Base-by-base conservation (phyloP, 2,113 vertebrate species). In the Psilopsiagon aymara region DNA sequence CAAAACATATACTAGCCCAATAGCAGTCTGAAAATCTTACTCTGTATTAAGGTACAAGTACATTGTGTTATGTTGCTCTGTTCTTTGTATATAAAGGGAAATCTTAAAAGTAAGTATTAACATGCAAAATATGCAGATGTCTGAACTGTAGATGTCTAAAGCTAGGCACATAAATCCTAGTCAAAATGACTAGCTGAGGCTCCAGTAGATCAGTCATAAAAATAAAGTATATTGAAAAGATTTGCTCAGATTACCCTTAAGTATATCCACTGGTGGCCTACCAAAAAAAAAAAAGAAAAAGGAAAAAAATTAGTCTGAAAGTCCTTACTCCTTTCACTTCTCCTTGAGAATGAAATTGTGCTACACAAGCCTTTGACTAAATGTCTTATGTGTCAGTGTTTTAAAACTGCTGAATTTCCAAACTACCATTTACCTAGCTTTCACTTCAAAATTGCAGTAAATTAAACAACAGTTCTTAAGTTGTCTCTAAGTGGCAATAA, bases 401-500 rank as follows among this genome's bases (percentile, higher is more conserved):
- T 96, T 93, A 96, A 97, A 97, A 96, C 88, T 94, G 94, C 90
- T 95, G 79, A 92, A 96, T 37, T 96, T 96, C 91, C 66, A 71
- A 95, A 96, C 69, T 96, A 83, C 91, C 87, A 87, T 88, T 55
- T 74, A 96, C 77, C 76, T 90, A 96, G 79, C 74, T 91, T 97
- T 73, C 91, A 96, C 87, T 97, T 97, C 88, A 97, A 93, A 97
- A 97, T n/a, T 95, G 86, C 87, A 93, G 96, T 97, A 98, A 98
- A 98, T 98, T 97, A 98, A 97, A 96, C 93, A 95, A 96, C 95
- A 97, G 75, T 97, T 98, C 97, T 97, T 95, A 97, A 97, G 84
- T 96, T 97, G 96, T 97, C 96, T 98, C 92, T 97, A 98, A 98
- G 97, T 97, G 96, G 83, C 88, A 94, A 94, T 98, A 98, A 98